Conservation (phyloP, 1,140 invertebrate species). For the Cryptotermes secundus region DNA sequence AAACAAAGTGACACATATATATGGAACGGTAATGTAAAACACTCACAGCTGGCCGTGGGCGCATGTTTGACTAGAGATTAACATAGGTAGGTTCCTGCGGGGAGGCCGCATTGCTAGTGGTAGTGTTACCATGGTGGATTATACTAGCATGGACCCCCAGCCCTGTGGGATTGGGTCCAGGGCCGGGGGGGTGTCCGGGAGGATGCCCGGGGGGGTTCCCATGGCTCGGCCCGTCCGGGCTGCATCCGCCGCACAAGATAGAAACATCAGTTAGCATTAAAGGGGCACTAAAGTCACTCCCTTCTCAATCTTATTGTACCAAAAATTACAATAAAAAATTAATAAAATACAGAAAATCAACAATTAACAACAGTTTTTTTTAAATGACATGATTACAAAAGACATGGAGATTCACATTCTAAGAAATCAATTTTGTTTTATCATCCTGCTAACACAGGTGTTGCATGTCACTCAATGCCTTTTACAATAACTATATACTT, state of each 20-base stretch:
- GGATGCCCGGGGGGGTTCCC: conserved; percentile 42
- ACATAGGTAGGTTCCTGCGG: conserved; percentile 90
- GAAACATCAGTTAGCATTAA: conserved; percentile 53
- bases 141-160: conserved; percentile 59
- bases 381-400: conserved; percentile 17
- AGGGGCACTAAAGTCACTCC: conserved; percentile 47
- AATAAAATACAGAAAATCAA: conserved; percentile 23
- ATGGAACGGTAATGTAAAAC: conserved; percentile 22
- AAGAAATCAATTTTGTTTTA: not conserved
- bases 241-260: conserved; percentile 45
- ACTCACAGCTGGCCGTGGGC: conserved; percentile 30
- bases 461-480: not conserved
- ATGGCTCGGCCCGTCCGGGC: conserved; percentile 38
- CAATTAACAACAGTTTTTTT: conserved; percentile 25
- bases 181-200: conserved; percentile 53
- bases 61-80: conserved; percentile 77
- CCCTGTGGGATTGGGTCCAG: conserved; percentile 47
- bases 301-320: conserved; percentile 22
- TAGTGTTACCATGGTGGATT: conserved; percentile 44
- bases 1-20: not conserved
- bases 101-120: conserved; percentile 68
- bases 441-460: not conserved
- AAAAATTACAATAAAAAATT: conserved; percentile 19
- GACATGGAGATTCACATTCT: conserved; percentile 23
- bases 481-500: not conserved